phyloP scores from a whole-genome alignment of 2,888 invertebrate genomes.

The Seladonia tumulorum region DNA sequence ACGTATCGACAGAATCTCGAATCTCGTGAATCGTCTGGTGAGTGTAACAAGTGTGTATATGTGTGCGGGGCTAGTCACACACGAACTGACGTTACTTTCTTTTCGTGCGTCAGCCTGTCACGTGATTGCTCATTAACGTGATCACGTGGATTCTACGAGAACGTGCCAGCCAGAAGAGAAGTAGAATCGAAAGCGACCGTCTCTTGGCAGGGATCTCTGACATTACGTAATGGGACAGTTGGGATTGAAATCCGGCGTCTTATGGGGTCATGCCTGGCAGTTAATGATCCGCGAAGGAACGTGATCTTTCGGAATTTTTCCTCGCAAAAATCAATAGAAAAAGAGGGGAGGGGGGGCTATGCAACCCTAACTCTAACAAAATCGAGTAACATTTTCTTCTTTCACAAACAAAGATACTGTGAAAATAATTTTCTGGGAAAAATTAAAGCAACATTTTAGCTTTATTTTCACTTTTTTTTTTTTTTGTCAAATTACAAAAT shows the following conservation, averaged over 20 bases:
- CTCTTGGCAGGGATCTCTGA: background rate
- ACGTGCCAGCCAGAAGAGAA: background rate
- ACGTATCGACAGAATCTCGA: background rate
- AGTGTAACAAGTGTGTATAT: background rate
- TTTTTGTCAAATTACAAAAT: too few species aligned
- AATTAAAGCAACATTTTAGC: too few species aligned
- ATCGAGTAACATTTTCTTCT: too few species aligned
- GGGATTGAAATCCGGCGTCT: background rate
- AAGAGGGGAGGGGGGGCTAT: too few species aligned
- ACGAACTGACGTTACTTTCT: constrained; percentile 7
- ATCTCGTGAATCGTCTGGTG: background rate
- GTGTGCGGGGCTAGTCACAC: background rate
- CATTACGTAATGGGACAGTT: background rate
- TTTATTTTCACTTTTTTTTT: too few species aligned
- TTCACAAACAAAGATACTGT: too few species aligned
- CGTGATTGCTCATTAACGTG: constrained; percentile 26
- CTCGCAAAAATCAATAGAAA: too few species aligned
- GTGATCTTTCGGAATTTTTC: background rate
- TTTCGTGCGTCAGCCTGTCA: background rate
- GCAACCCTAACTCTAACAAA: too few species aligned
- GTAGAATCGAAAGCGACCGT: constrained; percentile 2
- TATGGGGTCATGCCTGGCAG: background rate
- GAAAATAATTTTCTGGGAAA: too few species aligned
- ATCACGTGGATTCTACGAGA: constrained; percentile 34
- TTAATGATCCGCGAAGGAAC: background rate